Percentiles rank a stretch among this genome's conserved stretches.
Evolutionary conservation across 2,888 invertebrate genomes (phyloP).

Genomic region (Altica lythri): DNA sequence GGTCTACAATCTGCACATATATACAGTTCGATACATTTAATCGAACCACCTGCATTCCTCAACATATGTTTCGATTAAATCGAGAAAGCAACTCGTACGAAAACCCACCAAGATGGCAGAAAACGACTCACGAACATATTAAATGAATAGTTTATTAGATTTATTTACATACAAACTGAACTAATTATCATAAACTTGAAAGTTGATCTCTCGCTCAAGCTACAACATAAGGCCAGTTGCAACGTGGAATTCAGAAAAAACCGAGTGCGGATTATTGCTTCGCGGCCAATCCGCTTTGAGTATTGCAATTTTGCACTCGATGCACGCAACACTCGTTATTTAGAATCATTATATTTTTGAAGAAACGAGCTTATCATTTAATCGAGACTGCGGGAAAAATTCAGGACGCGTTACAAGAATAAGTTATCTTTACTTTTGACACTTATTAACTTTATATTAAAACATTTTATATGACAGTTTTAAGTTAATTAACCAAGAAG

Average conservation of each 20-base stretch:
- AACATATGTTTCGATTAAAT: conserved; percentile 22
- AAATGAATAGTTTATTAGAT: conserved; percentile 46
- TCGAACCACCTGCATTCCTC: conserved; percentile 23
- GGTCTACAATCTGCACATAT: conserved; percentile 10
- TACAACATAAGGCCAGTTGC: conserved; percentile 30
- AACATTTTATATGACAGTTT: no score
- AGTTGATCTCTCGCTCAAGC: conserved; percentile 32
- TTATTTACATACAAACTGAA: conserved; percentile 43
- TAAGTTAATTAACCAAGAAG: no score
- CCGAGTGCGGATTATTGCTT: conserved; percentile 30
- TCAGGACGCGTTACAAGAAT: no score
- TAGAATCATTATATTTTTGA: conserved; percentile 30
- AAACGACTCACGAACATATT: conserved; percentile 32
- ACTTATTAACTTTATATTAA: no score
- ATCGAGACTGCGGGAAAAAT: no score
- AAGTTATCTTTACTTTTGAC: no score
- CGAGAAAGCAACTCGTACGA: conserved; percentile 22
- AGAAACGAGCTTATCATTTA: conserved; percentile 26
- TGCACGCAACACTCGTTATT: conserved; percentile 33
- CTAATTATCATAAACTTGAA: conserved; percentile 48
- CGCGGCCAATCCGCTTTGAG: conserved; percentile 41
- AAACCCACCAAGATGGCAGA: conserved; percentile 32
- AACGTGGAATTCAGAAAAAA: conserved; percentile 40
- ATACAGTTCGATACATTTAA: conserved; percentile 16
- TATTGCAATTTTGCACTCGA: conserved; percentile 34